Conservation (phyloP, 2,113 vertebrate genomes). For the Cinclus cinclus region DNA sequence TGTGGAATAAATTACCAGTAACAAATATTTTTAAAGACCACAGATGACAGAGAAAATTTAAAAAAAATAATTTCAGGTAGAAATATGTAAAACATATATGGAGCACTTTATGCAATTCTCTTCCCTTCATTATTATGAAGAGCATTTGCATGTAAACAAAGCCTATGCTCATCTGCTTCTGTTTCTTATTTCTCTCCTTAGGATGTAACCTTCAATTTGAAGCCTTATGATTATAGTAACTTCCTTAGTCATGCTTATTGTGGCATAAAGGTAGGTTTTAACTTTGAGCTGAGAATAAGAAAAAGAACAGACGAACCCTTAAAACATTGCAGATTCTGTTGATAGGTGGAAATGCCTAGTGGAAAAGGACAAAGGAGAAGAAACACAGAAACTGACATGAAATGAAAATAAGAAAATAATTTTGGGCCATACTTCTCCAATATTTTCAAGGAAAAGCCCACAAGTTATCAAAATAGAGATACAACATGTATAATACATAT, state of each 20-base stretch:
- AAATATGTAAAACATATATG: background rate
- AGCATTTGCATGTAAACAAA: background rate
- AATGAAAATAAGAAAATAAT: background rate
- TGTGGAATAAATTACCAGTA: background rate
- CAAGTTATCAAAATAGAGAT: background rate
- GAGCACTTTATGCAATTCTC: background rate
- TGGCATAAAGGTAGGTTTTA: background rate
- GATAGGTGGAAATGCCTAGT: background rate
- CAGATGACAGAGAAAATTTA: background rate
- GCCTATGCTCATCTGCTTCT: background rate
- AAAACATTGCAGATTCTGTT: background rate
- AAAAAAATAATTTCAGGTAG: background rate
- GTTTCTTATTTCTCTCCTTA: constrained; percentile 6
- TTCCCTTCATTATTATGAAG: background rate
- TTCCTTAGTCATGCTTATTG: background rate
- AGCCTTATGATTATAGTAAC: background rate
- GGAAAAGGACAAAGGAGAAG: background rate
- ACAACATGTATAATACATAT: background rate
- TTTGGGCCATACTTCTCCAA: background rate
- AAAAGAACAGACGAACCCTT: background rate
- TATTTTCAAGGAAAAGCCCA: background rate
- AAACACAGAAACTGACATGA: background rate
- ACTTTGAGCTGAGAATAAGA: background rate
- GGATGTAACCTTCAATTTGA: background rate
- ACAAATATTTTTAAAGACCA: background rate